phyloP scores from a whole-genome alignment of 1,140 invertebrate species.

The Sesamia nonagrioides region DNA sequence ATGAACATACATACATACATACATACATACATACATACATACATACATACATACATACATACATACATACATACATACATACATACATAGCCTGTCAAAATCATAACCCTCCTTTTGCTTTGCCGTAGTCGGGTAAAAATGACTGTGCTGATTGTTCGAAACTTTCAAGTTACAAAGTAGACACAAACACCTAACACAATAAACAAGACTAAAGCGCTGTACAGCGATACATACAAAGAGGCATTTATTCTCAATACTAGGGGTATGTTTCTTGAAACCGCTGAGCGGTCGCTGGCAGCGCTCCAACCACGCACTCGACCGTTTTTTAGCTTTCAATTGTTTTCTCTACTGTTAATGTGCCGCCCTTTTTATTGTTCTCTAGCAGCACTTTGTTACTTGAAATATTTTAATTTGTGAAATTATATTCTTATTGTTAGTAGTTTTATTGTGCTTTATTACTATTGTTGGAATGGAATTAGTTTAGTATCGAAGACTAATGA shows the following conservation, averaged over 20 bases:
- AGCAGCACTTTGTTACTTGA: slow-evolving; percentile 40
- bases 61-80: too few species aligned
- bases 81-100: too few species aligned
- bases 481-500: background rate
- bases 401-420: slow-evolving; percentile 41
- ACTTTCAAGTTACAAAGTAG: background rate
- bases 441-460: slow-evolving; percentile 39
- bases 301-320: slow-evolving; percentile 31
- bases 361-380: slow-evolving; percentile 31
- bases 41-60: too few species aligned
- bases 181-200: slow-evolving; percentile 2
- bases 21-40: too few species aligned
- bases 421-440: slow-evolving; percentile 16
- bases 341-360: slow-evolving; percentile 41
- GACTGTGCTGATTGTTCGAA: too few species aligned
- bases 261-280: slow-evolving; percentile 38
- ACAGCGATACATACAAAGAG: slow-evolving; percentile 23
- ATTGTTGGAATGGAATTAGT: slow-evolving; percentile 20
- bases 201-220: slow-evolving; percentile 12
- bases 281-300: slow-evolving; percentile 32
- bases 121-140: too few species aligned
- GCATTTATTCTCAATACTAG: slow-evolving; percentile 41
- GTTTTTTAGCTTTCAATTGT: slow-evolving; percentile 44
- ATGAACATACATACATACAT: too few species aligned
- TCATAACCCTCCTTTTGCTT: too few species aligned